These are phyloP conservation scores for Pseudococcus viburni DNA, from an alignment of 2,888 invertebrate species.

Conservation along the genomic window DNA sequence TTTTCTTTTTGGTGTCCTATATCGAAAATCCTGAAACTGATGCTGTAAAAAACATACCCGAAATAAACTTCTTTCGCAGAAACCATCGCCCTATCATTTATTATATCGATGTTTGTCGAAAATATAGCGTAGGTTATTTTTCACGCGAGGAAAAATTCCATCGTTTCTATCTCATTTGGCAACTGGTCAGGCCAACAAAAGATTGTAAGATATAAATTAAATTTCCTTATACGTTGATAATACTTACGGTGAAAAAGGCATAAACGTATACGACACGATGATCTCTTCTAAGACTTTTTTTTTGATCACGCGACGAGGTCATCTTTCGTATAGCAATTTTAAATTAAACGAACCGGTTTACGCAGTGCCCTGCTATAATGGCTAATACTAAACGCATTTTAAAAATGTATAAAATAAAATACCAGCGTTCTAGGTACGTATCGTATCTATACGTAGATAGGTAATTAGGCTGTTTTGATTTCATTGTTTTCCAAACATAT, in stretches of 20 bases:
- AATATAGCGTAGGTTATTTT: neutral
- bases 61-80: too few relatives aligned
- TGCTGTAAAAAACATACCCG: too few relatives aligned
- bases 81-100: too few relatives aligned
- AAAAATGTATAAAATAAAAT: slow-evolving; percentile 13
- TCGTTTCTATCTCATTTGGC: neutral
- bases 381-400: neutral
- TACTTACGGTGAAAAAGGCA: slow-evolving; percentile 11
- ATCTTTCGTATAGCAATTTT: slow-evolving; percentile 24
- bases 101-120: too few relatives aligned
- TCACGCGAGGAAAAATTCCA: neutral
- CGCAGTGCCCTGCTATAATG: neutral
- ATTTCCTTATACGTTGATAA: neutral
- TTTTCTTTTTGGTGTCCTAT: too few relatives aligned
- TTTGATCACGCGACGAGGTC: slow-evolving; percentile 53
- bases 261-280: neutral
- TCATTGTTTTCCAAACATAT: neutral
- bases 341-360: slow-evolving; percentile 40
- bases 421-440: neutral
- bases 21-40: too few relatives aligned
- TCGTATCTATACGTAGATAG: neutral
- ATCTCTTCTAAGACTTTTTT: neutral
- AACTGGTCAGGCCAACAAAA: slow-evolving; percentile 23
- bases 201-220: slow-evolving; percentile 40
- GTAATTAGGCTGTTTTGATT: slow-evolving; percentile 34